These are phyloP conservation scores for Timema podura DNA, from an alignment of 2,888 invertebrate species.

Conservation along the genomic window DNA sequence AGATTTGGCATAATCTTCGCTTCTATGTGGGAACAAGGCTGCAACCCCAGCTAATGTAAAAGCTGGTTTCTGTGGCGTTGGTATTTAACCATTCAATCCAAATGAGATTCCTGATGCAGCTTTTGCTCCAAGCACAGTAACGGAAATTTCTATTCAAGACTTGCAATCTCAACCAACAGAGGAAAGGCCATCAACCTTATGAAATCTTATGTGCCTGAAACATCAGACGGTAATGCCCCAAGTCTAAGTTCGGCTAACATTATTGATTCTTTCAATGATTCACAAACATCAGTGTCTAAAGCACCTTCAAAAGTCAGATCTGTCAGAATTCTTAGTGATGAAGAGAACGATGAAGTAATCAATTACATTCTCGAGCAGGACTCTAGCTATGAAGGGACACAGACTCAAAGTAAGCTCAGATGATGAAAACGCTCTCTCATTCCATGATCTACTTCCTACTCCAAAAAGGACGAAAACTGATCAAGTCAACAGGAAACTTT, in stretches of 20 bases:
- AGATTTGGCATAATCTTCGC: constrained; percentile 36
- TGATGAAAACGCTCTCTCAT: not conserved
- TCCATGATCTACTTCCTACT: not conserved
- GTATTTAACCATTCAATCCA: constrained; percentile 38
- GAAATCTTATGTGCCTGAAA: not conserved
- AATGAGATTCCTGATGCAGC: constrained; percentile 36
- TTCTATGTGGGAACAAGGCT: constrained; percentile 23
- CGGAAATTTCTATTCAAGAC: constrained; percentile 3
- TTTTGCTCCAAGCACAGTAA: constrained; percentile 33
- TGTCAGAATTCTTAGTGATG: constrained; percentile 9
- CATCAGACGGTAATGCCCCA: not conserved
- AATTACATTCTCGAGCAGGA: not conserved
- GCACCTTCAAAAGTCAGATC: not conserved
- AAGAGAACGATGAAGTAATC: not conserved
- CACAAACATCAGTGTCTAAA: constrained; percentile 3
- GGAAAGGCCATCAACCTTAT: constrained; percentile 2
- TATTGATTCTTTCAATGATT: not conserved
- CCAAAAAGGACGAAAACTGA: not conserved
- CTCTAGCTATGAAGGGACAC: not conserved
- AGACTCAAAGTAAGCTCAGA: not conserved
- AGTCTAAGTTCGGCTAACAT: not conserved
- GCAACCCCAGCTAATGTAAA: constrained; percentile 22
- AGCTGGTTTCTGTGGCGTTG: constrained; percentile 28
- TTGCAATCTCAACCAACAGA: constrained; percentile 5
- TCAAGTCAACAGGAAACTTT: constrained; percentile 1